Conservation (phyloP, 2,113 vertebrate species). For the Caloenas nicobarica region DNA sequence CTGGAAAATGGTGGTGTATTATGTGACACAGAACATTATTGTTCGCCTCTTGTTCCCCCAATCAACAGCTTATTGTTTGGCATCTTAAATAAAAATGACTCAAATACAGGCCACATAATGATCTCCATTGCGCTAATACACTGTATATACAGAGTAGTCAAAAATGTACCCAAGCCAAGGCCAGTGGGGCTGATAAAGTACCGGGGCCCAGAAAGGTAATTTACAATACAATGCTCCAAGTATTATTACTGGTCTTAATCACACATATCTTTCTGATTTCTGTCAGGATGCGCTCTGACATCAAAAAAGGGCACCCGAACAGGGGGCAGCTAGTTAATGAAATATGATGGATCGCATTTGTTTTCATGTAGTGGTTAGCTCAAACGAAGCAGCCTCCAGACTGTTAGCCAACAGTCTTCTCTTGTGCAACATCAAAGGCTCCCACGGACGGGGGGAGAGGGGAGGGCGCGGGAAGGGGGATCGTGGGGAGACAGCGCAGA, state of each 20-base stretch:
- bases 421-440: slow-evolving; percentile 82
- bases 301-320: slow-evolving; percentile 76
- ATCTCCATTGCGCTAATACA: slow-evolving; percentile 96
- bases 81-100: slow-evolving; percentile 99
- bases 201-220: slow-evolving; percentile 83
- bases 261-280: slow-evolving; percentile 78
- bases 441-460: slow-evolving; percentile 54
- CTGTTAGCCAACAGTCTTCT: slow-evolving; percentile 81
- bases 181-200: slow-evolving; percentile 77
- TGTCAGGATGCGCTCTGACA: slow-evolving; percentile 78
- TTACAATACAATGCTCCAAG: slow-evolving; percentile 83
- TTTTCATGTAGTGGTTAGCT: slow-evolving; percentile 80
- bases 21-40: slow-evolving; percentile 99
- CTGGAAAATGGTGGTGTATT: slow-evolving; percentile 99
- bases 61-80: slow-evolving; percentile 99
- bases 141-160: slow-evolving; percentile 91
- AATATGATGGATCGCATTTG: slow-evolving; percentile 78
- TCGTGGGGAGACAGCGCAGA: slow-evolving; percentile 58
- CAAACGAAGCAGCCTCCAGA: slow-evolving; percentile 78
- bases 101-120: slow-evolving; percentile 99
- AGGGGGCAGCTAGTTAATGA: slow-evolving; percentile 77
- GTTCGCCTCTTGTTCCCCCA: slow-evolving; percentile 99
- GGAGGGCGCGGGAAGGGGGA: slow-evolving; percentile 67
- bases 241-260: slow-evolving; percentile 80
- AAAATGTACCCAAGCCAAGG: slow-evolving; percentile 80